Evolutionary conservation across 2,888 invertebrate genomes (phyloP).

Genomic region (Onthophagus sagittarius): DNA sequence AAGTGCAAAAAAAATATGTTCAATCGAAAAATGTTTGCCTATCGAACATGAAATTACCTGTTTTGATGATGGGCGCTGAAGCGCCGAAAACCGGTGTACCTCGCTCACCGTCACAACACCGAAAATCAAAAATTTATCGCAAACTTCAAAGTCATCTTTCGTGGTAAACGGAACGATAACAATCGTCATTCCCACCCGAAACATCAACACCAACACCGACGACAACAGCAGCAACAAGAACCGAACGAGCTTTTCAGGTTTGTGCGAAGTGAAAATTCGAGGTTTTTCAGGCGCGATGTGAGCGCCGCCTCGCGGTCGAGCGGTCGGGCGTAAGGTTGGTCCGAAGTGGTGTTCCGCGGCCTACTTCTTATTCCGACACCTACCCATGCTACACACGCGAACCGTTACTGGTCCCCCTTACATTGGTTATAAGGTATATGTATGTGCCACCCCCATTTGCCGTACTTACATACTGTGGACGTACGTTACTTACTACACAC

Average conservation of each 20-base stretch:
- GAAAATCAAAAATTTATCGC: not conserved
- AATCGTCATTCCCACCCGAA: not conserved
- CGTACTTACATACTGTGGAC: not conserved
- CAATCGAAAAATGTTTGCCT: not conserved
- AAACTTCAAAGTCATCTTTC: not conserved
- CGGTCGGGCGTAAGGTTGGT: conserved; percentile 18
- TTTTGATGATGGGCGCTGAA: not conserved
- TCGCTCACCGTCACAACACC: not conserved
- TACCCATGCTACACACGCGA: conserved; percentile 24
- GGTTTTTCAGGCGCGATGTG: conserved; percentile 6
- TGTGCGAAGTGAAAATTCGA: not conserved
- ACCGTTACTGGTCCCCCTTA: not conserved
- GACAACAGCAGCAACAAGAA: not conserved
- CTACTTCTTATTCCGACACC: conserved; percentile 25
- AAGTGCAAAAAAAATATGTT: not conserved
- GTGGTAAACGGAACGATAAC: not conserved
- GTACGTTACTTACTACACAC: not conserved
- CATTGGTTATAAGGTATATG: not conserved
- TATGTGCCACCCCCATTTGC: not conserved
- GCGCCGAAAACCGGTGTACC: not conserved
- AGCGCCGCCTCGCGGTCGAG: conserved; percentile 21
- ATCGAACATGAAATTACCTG: not conserved
- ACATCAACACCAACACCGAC: not conserved
- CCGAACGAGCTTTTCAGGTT: not conserved
- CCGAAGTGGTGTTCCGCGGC: conserved; percentile 16